Base-by-base conservation (phyloP, 2,888 invertebrate species). In the Pheosia tremula region DNA sequence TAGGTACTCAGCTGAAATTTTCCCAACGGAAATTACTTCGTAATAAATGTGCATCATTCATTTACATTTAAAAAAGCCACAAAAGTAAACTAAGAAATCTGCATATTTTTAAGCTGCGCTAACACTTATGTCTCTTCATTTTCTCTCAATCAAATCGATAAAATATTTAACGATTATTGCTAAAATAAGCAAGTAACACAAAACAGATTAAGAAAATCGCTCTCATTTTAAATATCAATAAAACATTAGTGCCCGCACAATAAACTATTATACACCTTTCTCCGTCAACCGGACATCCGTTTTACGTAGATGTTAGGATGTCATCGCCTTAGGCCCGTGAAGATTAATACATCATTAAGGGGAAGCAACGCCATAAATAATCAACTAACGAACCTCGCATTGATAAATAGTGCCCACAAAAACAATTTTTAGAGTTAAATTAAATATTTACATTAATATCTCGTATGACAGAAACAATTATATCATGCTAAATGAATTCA, bases 261-360 rank as follows among this genome's bases (percentile, higher is more conserved):
- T 86, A 83, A 85, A 86, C 83, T 86, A 88, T 86, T 81, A 77
- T 74, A 77, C 66, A 69, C 82, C 86, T 89, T 88, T 88, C 89
- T 81, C 85, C 68, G 53, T 56, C 62, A 13, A 75, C 69, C 90
- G 89, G 89, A 89, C 83, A 81, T 90, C 89, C 88, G 90, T 80
- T 77, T 80, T 78, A 81, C 78, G 81, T 75, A 77, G 74, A 74
- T 75, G 71, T 78, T 77, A 83, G 82, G 85, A 88, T 85, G 87
- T 79, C 82, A 81, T 80, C 69, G 86, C 87, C 84, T 80, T 67
- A 75, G 84, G 83, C 81, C 69, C 65, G 64, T 60, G 66, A 79
- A 81, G 85, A 87, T 83, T 83, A 83, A 82, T 79, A 76, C 64
- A 68, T 75, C 64, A 80, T 77, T 79, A 77, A 74, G 69, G 63